phyloP scores from a whole-genome alignment of 2,797 vertebrate genomes.

The Myioborus melanocephalus region DNA sequence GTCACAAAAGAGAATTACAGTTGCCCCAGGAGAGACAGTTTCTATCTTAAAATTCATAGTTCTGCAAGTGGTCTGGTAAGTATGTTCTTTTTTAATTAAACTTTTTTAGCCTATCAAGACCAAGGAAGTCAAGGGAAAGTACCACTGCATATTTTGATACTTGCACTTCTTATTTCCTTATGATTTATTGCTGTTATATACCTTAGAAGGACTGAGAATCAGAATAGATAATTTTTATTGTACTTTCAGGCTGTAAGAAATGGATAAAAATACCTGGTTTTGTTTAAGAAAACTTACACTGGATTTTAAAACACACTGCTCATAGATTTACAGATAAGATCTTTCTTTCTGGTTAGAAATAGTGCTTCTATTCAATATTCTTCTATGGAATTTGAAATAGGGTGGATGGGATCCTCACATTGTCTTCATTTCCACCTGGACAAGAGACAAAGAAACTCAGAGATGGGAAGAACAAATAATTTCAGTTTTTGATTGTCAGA shows the following conservation, averaged over 20 bases:
- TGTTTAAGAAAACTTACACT: background rate
- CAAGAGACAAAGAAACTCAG: background rate
- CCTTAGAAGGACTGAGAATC: background rate
- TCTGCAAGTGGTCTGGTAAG: background rate
- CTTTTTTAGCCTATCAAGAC: background rate
- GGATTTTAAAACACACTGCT: background rate
- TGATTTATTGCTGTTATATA: background rate
- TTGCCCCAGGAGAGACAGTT: background rate
- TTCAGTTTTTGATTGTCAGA: background rate
- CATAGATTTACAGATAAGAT: background rate
- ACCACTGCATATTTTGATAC: background rate
- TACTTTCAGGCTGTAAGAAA: background rate
- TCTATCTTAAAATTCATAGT: background rate
- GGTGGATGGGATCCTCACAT: background rate
- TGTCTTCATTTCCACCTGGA: background rate
- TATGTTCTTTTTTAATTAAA: background rate
- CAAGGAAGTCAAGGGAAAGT: background rate
- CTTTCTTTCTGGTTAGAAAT: background rate
- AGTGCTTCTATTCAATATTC: background rate
- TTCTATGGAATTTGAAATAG: background rate
- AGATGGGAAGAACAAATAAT: background rate
- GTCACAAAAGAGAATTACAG: background rate
- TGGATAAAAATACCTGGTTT: background rate
- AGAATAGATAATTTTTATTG: background rate
- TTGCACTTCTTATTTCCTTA: background rate